These are phyloP conservation scores for Cyanocitta stelleri DNA, from an alignment of 2,113 vertebrate species.

Conservation along the genomic window DNA sequence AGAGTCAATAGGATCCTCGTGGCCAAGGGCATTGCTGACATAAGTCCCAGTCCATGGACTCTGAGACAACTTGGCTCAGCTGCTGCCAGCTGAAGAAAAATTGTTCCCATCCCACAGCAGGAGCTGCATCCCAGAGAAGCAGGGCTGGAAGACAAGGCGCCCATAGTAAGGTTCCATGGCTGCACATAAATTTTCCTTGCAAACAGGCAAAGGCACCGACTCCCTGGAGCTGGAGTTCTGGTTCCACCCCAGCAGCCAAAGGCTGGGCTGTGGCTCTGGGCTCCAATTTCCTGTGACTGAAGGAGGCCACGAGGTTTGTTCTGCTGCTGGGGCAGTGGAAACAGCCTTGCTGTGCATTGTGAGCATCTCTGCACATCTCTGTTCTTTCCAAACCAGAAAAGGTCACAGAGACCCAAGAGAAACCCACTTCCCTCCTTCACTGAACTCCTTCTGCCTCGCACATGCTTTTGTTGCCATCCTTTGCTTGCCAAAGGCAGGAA, in stretches of 20 bases:
- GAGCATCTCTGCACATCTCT: not conserved
- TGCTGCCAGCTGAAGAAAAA: not conserved
- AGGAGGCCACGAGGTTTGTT: not conserved
- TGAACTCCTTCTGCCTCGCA: conserved; percentile 2
- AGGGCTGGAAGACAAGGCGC: not conserved
- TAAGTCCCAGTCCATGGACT: not conserved
- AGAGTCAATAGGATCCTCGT: not conserved
- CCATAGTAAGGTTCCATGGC: not conserved
- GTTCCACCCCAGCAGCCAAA: not conserved
- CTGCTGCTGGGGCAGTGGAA: not conserved
- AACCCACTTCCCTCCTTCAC: conserved; percentile 37
- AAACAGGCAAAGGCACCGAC: not conserved
- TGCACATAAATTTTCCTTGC: not conserved
- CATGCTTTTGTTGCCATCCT: conserved; percentile 26
- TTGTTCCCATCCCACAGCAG: not conserved
- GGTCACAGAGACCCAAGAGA: conserved; percentile 29
- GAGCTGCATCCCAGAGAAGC: not conserved
- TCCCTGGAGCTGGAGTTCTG: not conserved
- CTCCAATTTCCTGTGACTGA: not conserved
- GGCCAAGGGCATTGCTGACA: not conserved
- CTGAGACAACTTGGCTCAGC: not conserved
- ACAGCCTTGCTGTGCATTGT: not conserved
- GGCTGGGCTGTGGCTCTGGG: not conserved
- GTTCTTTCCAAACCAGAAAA: conserved; percentile 37
- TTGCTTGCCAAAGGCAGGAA: conserved; percentile 17